These are phyloP conservation scores for Bombyx mori DNA, from an alignment of 1,140 invertebrate genomes.

Conservation along the genomic window DNA sequence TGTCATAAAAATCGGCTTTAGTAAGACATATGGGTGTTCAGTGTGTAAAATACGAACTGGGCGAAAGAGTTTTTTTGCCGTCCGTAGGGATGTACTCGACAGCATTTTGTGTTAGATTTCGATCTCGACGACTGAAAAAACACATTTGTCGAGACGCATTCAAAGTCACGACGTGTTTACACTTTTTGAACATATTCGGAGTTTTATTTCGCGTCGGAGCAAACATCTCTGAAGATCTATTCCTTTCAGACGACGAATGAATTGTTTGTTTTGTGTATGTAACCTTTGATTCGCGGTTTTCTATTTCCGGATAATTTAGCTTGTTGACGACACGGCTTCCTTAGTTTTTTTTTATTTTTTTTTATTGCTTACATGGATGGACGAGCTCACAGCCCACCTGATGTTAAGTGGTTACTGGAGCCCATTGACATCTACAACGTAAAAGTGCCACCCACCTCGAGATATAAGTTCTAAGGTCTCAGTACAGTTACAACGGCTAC, in stretches of 20 bases:
- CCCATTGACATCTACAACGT: no score
- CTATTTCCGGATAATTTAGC: no score
- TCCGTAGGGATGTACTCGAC: background rate
- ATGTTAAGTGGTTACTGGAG: no score
- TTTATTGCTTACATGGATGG: no score
- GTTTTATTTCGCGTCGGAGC: slow-evolving; percentile 37
- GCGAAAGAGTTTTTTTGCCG: slow-evolving; percentile 16
- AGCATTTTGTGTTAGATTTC: slow-evolving; percentile 10
- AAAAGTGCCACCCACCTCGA: no score
- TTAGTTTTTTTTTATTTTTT: slow-evolving; percentile 2
- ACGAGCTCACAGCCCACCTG: no score
- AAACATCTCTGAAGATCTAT: slow-evolving; percentile 6
- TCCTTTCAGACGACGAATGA: slow-evolving; percentile 35
- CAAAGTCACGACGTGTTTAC: slow-evolving; percentile 26
- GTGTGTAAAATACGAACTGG: slow-evolving; percentile 22
- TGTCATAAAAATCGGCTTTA: slow-evolving; percentile 50
- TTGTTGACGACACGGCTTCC: background rate
- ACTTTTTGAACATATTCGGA: slow-evolving; percentile 31
- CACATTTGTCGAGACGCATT: slow-evolving; percentile 24
- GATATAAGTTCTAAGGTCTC: no score
- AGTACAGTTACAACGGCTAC: no score
- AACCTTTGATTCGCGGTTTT: no score
- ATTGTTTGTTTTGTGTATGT: slow-evolving; percentile 1
- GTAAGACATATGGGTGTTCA: slow-evolving; percentile 27
- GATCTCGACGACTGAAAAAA: slow-evolving; percentile 20